Base-by-base conservation (phyloP, 2,113 vertebrate genomes). In the Neodon shergylaensis region DNA sequence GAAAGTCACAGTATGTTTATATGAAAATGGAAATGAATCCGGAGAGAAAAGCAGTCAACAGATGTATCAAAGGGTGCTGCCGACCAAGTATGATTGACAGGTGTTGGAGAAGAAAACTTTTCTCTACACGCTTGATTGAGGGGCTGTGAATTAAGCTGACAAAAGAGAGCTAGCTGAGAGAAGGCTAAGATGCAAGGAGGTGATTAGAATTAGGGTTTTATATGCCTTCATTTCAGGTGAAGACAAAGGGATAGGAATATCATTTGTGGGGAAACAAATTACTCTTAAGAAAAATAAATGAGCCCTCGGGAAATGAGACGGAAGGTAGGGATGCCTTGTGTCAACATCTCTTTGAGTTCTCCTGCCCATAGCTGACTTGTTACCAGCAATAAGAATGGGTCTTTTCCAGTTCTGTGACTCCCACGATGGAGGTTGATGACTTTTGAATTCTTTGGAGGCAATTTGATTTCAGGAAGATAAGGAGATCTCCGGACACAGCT, bases 401-500 rank as follows among this genome's bases (percentile, higher is more conserved):
- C 76, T 82, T 88, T 26, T 44, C 28, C 22, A 14, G 54, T n/a
- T 78, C 58, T 90, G 21, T 52, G 44, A 61, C 3, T 79, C 42
- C 31, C 74, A 3, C 14, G 12, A 24, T 42, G 47, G 7, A 44
- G 36, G 47, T 58, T 54, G 42, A 22, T 49, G 76, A 63, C 28
- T 16, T 61, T 26, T 21, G 61, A 93, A 33, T 83, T 85, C 42
- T 90, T 82, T 33, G 31, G 73, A 54, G 65, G 86, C 44, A 47
- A n/a, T 82, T 47, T 90, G 83, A 86, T 83, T 96, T 94, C 52
- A 36, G 74, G 33, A n/a, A 82, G 73, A 94, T 65, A 8, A 77
- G 39, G n/a, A 22, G 47, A 85, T 39, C 33, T 84, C 72, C 61
- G 87, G 22, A 70, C 36, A 86, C 74, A 66, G 58, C 36, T 47